phyloP scores from a whole-genome alignment of 2,888 invertebrate species.

The Carpatolechia fugitivella region DNA sequence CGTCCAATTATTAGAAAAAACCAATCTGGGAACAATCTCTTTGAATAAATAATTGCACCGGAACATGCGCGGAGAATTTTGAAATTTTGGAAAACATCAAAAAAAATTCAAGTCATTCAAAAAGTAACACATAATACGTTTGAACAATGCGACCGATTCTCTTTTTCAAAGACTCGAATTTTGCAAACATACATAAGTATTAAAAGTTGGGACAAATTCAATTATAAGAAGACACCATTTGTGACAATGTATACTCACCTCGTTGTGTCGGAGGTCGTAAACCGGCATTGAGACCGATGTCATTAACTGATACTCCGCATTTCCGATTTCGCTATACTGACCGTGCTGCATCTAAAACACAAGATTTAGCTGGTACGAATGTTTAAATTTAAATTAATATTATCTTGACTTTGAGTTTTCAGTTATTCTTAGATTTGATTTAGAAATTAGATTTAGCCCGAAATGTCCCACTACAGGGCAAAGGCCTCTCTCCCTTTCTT shows the following conservation, averaged over 20 bases:
- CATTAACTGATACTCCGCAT: conserved; percentile 88
- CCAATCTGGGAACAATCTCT: conserved; percentile 67
- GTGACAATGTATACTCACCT: conserved; percentile 78
- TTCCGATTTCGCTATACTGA: conserved; percentile 80
- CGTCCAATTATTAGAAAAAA: conserved; percentile 67
- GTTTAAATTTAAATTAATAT: too few species aligned
- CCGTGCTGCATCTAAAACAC: conserved; percentile 77
- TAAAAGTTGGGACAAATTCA: neutral
- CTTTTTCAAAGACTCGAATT: conserved; percentile 30
- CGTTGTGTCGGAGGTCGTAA: conserved; percentile 91
- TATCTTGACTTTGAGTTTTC: too few species aligned
- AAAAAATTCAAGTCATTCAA: conserved; percentile 10
- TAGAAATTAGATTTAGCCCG: too few species aligned
- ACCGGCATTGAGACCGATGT: conserved; percentile 96
- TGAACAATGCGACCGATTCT: conserved; percentile 7
- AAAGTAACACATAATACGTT: conserved; percentile 7
- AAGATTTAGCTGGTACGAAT: too few species aligned
- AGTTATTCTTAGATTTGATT: too few species aligned
- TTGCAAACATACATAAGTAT: neutral
- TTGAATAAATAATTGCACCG: conserved; percentile 35
- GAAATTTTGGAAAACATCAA: conserved; percentile 34
- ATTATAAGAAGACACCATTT: neutral
- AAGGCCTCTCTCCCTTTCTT: too few species aligned
- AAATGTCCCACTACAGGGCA: too few species aligned
- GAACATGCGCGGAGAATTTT: conserved; percentile 61